A percentile compares a stretch with the other conserved stretches of the same genome.
These are phyloP conservation scores for Cephus cinctus DNA, from an alignment of 1,140 invertebrate species.

Conservation along the genomic window DNA sequence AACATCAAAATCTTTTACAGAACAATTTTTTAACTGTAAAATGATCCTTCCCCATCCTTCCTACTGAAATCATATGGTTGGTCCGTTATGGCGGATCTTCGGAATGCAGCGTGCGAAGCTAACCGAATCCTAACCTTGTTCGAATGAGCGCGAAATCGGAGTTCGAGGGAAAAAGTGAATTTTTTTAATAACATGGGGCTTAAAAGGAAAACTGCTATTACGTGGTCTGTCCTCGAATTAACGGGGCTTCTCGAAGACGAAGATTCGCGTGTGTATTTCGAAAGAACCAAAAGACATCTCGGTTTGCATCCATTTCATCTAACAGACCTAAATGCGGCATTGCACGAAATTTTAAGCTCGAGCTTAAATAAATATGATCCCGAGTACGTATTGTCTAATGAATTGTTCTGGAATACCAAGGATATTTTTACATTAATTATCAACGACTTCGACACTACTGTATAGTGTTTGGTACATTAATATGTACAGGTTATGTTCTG, in stretches of 20 bases:
- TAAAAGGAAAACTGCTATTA: slow-evolving; percentile 23
- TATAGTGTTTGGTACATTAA: slow-evolving; percentile 1
- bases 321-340: slow-evolving; percentile 49
- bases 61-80: too few relatives aligned
- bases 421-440: slow-evolving; percentile 3
- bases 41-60: too few relatives aligned
- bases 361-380: slow-evolving; percentile 38
- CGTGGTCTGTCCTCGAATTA: slow-evolving; percentile 41
- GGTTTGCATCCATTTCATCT: slow-evolving; percentile 63
- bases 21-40: too few relatives aligned
- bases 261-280: slow-evolving; percentile 59
- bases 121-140: too few relatives aligned
- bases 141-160: too few relatives aligned
- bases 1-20: too few relatives aligned
- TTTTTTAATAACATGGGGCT: slow-evolving; percentile 23
- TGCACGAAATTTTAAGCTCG: slow-evolving; percentile 36
- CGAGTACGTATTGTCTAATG: too few relatives aligned
- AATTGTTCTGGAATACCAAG: slow-evolving; percentile 5
- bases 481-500: not conserved
- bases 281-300: slow-evolving; percentile 58
- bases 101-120: too few relatives aligned
- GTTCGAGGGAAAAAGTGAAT: not conserved
- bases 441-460: too few relatives aligned
- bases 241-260: slow-evolving; percentile 50
- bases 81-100: too few relatives aligned